Evolutionary conservation across 2,113 vertebrate genomes (phyloP).

Genomic region (Cyprinodon tularosa): DNA sequence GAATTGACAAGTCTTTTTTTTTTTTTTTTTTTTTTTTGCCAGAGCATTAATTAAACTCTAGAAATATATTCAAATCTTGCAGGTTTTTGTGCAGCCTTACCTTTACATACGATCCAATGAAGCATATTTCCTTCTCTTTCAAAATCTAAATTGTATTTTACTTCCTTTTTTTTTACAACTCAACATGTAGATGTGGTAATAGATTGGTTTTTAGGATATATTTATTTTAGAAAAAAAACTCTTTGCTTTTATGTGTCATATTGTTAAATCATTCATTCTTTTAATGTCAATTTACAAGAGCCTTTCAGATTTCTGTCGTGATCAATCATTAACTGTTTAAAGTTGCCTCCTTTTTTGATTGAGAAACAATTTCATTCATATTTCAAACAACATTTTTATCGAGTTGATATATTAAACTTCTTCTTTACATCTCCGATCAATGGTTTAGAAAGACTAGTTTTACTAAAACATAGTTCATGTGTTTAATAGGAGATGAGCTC

Average conservation of each 20-base stretch:
- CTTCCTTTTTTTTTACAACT: not conserved
- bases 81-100: not conserved
- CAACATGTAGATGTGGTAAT: not conserved
- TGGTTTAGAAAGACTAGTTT: not conserved
- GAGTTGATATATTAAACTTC: not conserved
- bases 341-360: too few relatives aligned
- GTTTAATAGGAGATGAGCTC: not conserved
- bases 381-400: too few relatives aligned
- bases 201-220: not conserved
- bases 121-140: not conserved
- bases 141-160: not conserved
- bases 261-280: not conserved
- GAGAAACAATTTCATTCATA: too few relatives aligned
- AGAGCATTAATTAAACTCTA: not conserved
- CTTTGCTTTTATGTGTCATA: not conserved
- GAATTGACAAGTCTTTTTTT: too few relatives aligned
- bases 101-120: not conserved
- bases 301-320: too few relatives aligned
- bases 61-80: not conserved
- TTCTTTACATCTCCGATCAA: not conserved
- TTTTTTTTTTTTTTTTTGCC: too few relatives aligned
- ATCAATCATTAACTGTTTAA: too few relatives aligned
- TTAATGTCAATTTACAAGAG: too few relatives aligned
- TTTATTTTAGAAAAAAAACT: not conserved
- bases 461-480: not conserved